A percentile compares a stretch with the other conserved stretches of the same genome.
Conservation (phyloP, 2,113 vertebrate species). For the Orcinus orca region DNA sequence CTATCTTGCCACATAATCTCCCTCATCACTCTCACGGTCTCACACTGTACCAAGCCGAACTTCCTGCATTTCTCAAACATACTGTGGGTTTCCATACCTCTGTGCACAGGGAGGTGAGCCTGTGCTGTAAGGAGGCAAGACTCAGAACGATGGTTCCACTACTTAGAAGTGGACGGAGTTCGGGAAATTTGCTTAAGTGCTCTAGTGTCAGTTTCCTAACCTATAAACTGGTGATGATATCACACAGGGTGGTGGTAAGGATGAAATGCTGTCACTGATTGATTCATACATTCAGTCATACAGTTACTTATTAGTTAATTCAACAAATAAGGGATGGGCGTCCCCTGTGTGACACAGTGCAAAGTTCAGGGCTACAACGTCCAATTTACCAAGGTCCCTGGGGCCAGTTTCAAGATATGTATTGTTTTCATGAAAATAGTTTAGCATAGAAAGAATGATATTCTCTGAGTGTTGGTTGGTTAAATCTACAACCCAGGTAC, state of each 20-base stretch:
- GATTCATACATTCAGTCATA: not conserved
- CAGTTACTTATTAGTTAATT: not conserved
- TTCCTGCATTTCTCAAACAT: not conserved
- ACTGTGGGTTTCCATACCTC: not conserved
- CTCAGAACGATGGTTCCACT: not conserved
- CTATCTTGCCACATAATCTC: not conserved
- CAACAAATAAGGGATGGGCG: not conserved
- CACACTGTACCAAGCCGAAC: not conserved
- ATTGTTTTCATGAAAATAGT: not conserved
- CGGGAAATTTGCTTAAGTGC: not conserved
- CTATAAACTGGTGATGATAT: not conserved
- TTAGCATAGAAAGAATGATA: not conserved
- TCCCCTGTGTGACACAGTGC: no score
- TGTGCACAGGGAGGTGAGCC: rapidly evolving
- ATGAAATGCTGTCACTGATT: not conserved
- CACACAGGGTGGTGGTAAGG: not conserved
- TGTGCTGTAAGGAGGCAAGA: no score
- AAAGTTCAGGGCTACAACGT: not conserved
- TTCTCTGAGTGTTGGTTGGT: not conserved
- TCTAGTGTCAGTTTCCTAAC: not conserved
- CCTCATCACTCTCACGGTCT: not conserved
- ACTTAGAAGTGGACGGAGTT: not conserved
- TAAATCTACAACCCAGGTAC: not conserved
- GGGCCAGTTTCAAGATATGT: not conserved
- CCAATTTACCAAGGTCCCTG: not conserved